These are phyloP conservation scores for Galerucella pusilla DNA, from an alignment of 2,888 invertebrate species.

Conservation along the genomic window DNA sequence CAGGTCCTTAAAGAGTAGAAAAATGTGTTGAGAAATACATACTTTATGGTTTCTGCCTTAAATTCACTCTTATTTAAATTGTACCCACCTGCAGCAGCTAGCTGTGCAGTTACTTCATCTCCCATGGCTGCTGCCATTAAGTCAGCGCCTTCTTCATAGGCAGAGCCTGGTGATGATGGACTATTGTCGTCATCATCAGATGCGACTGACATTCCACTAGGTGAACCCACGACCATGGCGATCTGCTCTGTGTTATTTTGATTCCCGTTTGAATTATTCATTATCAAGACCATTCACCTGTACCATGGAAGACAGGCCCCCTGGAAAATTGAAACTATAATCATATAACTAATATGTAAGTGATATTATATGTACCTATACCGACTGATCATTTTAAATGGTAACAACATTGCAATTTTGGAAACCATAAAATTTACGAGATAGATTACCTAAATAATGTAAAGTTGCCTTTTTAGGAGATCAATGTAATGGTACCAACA, in stretches of 20 bases:
- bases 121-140: conserved; percentile 86
- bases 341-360: background rate
- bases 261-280: conserved; percentile 64
- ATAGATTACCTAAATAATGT: too few species aligned
- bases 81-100: conserved; percentile 89
- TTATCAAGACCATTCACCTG: conserved; percentile 62
- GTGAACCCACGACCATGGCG: conserved; percentile 72
- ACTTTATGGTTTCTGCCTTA: too few species aligned
- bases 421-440: too few species aligned
- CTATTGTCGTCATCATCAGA: conserved; percentile 84
- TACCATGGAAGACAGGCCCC: conserved; percentile 58
- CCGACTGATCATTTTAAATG: too few species aligned
- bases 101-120: conserved; percentile 95
- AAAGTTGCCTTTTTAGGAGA: too few species aligned
- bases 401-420: too few species aligned
- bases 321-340: conserved; percentile 41
- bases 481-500: too few species aligned
- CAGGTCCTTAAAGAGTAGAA: conserved; percentile 74
- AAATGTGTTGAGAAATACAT: too few species aligned
- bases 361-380: too few species aligned
- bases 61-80: background rate
- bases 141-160: conserved; percentile 87
- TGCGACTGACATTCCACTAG: conserved; percentile 64
- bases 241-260: conserved; percentile 71
- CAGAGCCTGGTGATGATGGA: conserved; percentile 82